Base-by-base conservation (phyloP, 2,797 vertebrate genomes). In the Clarias fuscus region DNA sequence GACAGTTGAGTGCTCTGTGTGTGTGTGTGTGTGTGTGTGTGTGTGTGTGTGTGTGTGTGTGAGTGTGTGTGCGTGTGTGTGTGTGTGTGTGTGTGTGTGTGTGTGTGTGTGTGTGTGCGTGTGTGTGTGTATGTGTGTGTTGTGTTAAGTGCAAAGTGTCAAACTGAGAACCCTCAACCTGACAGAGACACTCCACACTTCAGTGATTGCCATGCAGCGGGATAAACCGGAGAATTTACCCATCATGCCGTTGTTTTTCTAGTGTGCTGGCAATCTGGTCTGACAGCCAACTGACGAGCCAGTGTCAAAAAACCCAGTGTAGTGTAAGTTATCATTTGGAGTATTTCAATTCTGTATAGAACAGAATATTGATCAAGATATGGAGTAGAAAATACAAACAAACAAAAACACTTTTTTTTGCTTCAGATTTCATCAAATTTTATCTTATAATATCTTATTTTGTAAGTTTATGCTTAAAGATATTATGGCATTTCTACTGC, bases 251-350 rank as follows among this genome's bases (percentile, higher is more conserved):
- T 83, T 84, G 65, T 77, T 90, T 92, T 92, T 78, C 58, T 58
- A 78, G 11, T 22, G 56, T 20, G 8, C 92, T 89, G 89, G 92
- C 33, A 79, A 37, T 94, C 90, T 91, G 88, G 93, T 92, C 90
- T 94, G 94, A 95, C 94, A 94, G 93, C 91, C 90, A 89, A 90
- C 90, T 91, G 88, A 93, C 93, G 89, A 90, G 92, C 94, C 93
- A 93, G 91, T 94, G 94, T 94, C 94, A 95, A 82, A 86, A 82
- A 90, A 88, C 90, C 90, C 90, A 91, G 53, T 90, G 90, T 89
- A 81, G 89, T 61, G 37, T 78, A 92, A 88, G 90, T n/a, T 92
- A 90, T 92, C 93, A 93, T 92, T 22, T n/a, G 89, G 91, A 92
- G 90, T 85, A 86, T 91, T 91, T 93, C 93, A 89, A 18, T 53